A percentile compares a stretch with the other conserved stretches of the same genome.
These are phyloP conservation scores for Dipus sagitta DNA, from an alignment of 2,797 vertebrate genomes.

Conservation along the genomic window DNA sequence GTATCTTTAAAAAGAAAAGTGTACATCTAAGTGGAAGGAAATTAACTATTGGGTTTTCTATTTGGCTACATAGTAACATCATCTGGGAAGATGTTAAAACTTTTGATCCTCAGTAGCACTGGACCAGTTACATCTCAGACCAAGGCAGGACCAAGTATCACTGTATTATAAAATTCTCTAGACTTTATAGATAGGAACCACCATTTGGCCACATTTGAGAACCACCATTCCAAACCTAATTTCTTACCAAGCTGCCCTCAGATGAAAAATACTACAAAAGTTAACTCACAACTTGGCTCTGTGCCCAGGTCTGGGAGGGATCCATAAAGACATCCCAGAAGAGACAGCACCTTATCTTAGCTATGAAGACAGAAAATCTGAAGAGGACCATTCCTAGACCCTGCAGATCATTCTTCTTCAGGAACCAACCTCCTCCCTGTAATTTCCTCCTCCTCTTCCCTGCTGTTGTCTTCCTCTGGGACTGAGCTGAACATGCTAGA, in stretches of 20 bases:
- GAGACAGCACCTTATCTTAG: not conserved
- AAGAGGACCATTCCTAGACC: not conserved
- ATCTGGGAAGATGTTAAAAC: not conserved
- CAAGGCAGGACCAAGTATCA: not conserved
- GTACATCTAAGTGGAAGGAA: not conserved
- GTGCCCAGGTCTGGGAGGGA: not conserved
- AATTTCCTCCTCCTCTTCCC: not conserved
- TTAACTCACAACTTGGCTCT: not conserved
- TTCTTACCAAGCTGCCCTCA: not conserved
- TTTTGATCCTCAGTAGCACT: not conserved
- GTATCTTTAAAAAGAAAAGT: too few relatives aligned
- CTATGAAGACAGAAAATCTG: not conserved
- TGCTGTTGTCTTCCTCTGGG: constrained; percentile 66
- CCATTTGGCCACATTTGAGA: not conserved
- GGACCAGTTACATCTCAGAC: not conserved
- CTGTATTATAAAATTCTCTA: not conserved
- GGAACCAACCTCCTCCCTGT: not conserved
- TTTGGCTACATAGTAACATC: not conserved
- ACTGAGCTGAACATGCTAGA: constrained; percentile 77
- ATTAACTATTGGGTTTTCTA: not conserved
- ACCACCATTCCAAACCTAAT: not conserved
- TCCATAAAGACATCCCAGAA: not conserved
- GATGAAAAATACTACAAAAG: not conserved
- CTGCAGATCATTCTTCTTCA: not conserved
- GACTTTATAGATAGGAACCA: not conserved